Evolutionary conservation across 2,888 invertebrate genomes (phyloP).

Genomic region (Leucoma salicis): DNA sequence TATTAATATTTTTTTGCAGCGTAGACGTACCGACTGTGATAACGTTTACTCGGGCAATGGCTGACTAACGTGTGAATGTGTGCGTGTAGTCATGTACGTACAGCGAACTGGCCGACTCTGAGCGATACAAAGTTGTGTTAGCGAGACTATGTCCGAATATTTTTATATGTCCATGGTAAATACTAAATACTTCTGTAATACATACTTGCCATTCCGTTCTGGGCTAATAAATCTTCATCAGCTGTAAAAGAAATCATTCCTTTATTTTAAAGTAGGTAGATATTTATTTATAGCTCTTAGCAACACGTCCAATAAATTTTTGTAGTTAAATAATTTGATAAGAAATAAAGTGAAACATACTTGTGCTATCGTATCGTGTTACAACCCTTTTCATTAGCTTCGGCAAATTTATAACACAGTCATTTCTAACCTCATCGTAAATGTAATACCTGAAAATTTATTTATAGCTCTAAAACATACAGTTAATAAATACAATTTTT

Average conservation of each 20-base stretch:
- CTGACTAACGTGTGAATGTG: no score
- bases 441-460: conserved; percentile 42
- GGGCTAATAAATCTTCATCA: conserved; percentile 10
- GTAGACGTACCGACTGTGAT: no score
- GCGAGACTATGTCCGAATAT: no score
- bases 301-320: not conserved
- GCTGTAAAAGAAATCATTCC: not conserved
- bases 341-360: conserved; percentile 11
- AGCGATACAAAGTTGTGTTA: no score
- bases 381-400: conserved; percentile 35
- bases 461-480: conserved; percentile 4
- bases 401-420: conserved; percentile 50
- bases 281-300: no score
- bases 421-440: conserved; percentile 48
- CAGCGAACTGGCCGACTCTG: no score
- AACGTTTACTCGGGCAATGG: no score
- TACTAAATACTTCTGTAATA: conserved; percentile 1
- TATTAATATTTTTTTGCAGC: no score
- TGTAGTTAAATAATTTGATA: not conserved
- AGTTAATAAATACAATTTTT: not conserved
- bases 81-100: no score
- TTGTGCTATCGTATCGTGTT: conserved; percentile 12
- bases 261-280: not conserved
- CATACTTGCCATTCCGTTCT: conserved; percentile 43
- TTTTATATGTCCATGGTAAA: no score